Conservation (phyloP, 1,140 invertebrate species). For the Odontomachus brunneus region DNA sequence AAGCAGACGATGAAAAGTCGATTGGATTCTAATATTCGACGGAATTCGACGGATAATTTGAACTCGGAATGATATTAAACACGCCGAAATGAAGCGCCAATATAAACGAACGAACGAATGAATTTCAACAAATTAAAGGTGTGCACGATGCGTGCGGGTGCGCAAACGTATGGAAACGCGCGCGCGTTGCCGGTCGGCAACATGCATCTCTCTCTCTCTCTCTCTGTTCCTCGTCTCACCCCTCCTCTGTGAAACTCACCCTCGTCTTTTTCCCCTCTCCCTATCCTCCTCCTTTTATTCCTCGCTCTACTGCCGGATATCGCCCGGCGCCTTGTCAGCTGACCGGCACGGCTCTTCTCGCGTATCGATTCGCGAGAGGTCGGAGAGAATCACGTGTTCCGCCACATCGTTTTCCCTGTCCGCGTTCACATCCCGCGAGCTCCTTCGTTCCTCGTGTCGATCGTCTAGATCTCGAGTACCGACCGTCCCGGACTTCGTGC, state of each 20-base stretch:
- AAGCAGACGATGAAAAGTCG: too few species aligned
- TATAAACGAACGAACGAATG: constrained; percentile 22
- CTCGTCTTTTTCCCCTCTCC: background rate
- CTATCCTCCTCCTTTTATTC: constrained; percentile 49
- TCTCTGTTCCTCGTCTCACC: constrained; percentile 27
- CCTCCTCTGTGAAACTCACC: background rate
- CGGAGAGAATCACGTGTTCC: constrained; percentile 59
- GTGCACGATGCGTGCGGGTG: too few species aligned
- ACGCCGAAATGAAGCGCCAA: background rate
- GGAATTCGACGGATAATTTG: background rate
- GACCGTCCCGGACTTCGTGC: background rate
- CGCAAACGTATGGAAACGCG: too few species aligned
- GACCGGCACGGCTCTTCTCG: constrained; percentile 55
- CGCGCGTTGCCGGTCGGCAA: constrained; percentile 9
- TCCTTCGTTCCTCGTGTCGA: constrained; percentile 18
- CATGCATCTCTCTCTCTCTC: constrained; percentile 13
- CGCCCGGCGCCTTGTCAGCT: constrained; percentile 60
- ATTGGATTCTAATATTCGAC: too few species aligned
- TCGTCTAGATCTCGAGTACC: background rate
- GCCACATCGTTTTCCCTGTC: constrained; percentile 26
- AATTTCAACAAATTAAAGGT: constrained; percentile 9
- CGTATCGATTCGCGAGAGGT: constrained; percentile 63
- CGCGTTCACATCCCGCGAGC: background rate
- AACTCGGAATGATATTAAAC: constrained; percentile 2
- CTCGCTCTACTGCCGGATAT: constrained; percentile 47